Evolutionary conservation across 2,888 invertebrate species (phyloP).

Genomic region (Malthinus seriepunctatus): DNA sequence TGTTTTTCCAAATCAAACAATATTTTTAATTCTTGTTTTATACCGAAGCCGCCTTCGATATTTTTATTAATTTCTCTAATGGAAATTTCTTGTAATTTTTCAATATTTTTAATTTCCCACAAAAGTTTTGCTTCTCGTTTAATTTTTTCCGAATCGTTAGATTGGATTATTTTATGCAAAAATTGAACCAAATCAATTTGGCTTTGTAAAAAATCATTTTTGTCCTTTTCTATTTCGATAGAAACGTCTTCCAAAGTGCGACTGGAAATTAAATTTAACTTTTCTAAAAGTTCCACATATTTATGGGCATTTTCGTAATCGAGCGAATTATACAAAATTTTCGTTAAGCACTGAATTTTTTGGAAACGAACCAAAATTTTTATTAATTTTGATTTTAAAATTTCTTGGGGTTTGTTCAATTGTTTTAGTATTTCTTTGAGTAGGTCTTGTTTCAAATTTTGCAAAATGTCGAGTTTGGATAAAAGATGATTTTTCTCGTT

Average conservation of each 20-base stretch:
- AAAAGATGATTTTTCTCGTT: not conserved
- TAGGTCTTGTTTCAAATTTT: not conserved
- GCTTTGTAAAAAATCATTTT: not conserved
- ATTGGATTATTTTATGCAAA: constrained; percentile 28
- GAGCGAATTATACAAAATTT: too few species aligned
- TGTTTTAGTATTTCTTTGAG: not conserved
- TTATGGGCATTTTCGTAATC: too few species aligned
- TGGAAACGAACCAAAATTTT: constrained; percentile 46
- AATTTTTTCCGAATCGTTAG: constrained; percentile 49
- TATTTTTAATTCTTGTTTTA: constrained; percentile 53
- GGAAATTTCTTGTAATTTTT: constrained; percentile 50
- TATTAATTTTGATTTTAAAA: constrained; percentile 38
- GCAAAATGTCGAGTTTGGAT: not conserved
- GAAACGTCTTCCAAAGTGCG: not conserved
- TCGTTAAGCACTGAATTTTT: constrained; percentile 36
- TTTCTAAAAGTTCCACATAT: constrained; percentile 3
- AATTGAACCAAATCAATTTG: constrained; percentile 3
- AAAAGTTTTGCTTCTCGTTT: constrained; percentile 47
- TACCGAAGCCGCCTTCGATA: constrained; percentile 38
- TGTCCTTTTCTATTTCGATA: not conserved
- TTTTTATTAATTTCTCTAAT: constrained; percentile 49
- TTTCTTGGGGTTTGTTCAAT: not conserved
- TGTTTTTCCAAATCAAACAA: constrained; percentile 48
- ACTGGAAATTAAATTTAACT: not conserved
- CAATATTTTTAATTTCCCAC: constrained; percentile 52